phyloP scores from a whole-genome alignment of 2,797 vertebrate species.

The Cichlasoma orientale region DNA sequence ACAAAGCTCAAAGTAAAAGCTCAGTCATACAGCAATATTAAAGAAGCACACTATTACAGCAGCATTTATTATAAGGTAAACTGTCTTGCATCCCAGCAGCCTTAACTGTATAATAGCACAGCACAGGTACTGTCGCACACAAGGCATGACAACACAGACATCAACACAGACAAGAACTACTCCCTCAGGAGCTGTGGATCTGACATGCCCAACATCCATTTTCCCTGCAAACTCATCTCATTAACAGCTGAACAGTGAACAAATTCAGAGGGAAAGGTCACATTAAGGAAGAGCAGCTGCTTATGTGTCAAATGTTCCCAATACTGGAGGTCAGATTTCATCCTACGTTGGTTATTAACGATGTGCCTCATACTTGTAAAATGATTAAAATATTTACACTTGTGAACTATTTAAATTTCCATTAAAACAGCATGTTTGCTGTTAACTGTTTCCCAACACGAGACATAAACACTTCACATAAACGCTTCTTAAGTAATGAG shows the following conservation, averaged over 20 bases:
- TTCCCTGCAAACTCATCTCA: neutral
- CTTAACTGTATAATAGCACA: neutral
- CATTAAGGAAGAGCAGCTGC: neutral
- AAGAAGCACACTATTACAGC: neutral
- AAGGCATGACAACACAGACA: neutral
- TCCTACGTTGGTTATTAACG: accelerated
- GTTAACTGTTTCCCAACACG: neutral
- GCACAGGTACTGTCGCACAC: neutral
- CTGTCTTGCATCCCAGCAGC: neutral
- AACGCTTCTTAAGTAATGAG: neutral
- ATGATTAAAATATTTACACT: neutral
- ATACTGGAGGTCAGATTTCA: neutral
- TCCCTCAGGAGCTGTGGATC: neutral
- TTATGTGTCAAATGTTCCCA: neutral
- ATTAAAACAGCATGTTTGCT: neutral
- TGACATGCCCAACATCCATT: neutral
- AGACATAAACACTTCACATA: neutral
- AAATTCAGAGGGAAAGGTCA: neutral
- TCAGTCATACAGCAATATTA: too few species aligned
- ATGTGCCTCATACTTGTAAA: neutral
- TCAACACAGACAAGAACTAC: neutral
- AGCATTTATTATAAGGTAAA: neutral
- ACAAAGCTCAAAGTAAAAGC: neutral
- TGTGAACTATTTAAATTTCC: neutral
- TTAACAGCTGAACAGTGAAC: neutral